Percentiles rank a stretch among this genome's conserved stretches.
Evolutionary conservation across 2,113 vertebrate genomes (phyloP).

Genomic region (Murina feae): DNA sequence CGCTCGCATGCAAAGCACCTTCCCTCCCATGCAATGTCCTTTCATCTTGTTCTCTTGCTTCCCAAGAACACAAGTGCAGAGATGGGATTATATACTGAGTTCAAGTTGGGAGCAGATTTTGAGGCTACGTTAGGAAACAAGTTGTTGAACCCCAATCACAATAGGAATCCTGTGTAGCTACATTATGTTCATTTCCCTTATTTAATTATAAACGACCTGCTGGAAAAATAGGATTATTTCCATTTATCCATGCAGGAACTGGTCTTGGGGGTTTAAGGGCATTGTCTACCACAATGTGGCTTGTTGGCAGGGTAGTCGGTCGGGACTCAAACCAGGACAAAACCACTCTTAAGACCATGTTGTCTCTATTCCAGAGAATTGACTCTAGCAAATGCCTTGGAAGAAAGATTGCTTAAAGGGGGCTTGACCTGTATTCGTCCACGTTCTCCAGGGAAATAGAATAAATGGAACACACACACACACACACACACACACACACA

Average conservation of each 20-base stretch:
- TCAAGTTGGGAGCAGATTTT: neutral
- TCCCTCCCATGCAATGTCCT: neutral
- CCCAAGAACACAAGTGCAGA: neutral
- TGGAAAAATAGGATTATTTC: neutral
- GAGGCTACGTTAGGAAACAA: neutral
- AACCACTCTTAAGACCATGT: neutral
- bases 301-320: neutral
- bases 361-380: neutral
- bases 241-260: neutral
- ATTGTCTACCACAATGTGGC: neutral
- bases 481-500: neutral
- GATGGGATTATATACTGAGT: neutral
- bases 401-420: neutral
- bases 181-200: neutral
- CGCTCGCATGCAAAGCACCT: neutral
- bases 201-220: neutral
- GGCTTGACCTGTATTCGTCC: fast-evolving
- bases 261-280: neutral
- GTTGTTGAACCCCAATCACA: neutral
- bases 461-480: neutral
- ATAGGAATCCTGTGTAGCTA: neutral
- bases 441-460: neutral
- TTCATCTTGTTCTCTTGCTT: neutral
- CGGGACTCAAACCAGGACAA: neutral
- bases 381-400: neutral